Percentiles rank a stretch among this genome's conserved stretches.
phyloP scores from a whole-genome alignment of 1,140 invertebrate genomes.

The Archegozetes longisetosus region DNA sequence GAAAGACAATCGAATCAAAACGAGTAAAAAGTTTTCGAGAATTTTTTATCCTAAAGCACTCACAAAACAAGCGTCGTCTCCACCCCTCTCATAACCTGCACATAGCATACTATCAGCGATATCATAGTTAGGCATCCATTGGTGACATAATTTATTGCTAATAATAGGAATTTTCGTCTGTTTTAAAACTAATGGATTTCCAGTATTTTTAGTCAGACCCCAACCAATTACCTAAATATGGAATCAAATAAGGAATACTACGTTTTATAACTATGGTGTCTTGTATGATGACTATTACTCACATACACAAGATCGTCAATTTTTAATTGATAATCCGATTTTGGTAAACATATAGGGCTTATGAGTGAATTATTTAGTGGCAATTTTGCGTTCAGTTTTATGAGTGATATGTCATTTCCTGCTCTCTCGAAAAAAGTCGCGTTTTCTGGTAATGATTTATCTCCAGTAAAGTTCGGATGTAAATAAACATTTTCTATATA shows the following conservation, averaged over 20 bases:
- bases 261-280: no score
- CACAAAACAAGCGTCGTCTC: constrained; percentile 25
- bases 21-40: no score
- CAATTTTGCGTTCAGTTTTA: constrained; percentile 38
- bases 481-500: constrained; percentile 17
- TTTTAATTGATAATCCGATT: no score
- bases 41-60: no score
- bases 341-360: constrained; percentile 27
- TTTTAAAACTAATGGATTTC: constrained; percentile 16
- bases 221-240: constrained; percentile 21
- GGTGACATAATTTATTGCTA: constrained; percentile 9
- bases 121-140: constrained; percentile 13
- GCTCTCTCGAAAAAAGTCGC: constrained; percentile 11
- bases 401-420: constrained; percentile 43
- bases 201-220: constrained; percentile 15
- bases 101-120: constrained; percentile 23
- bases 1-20: no score
- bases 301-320: no score
- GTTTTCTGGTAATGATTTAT: neutral
- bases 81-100: constrained; percentile 24
- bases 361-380: constrained; percentile 34
- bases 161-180: constrained; percentile 18
- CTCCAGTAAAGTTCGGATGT: constrained; percentile 15
- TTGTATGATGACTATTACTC: no score
- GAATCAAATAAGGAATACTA: no score